Evolutionary conservation across 2,888 invertebrate species (phyloP).

Genomic region (Iselma pallidipennis): DNA sequence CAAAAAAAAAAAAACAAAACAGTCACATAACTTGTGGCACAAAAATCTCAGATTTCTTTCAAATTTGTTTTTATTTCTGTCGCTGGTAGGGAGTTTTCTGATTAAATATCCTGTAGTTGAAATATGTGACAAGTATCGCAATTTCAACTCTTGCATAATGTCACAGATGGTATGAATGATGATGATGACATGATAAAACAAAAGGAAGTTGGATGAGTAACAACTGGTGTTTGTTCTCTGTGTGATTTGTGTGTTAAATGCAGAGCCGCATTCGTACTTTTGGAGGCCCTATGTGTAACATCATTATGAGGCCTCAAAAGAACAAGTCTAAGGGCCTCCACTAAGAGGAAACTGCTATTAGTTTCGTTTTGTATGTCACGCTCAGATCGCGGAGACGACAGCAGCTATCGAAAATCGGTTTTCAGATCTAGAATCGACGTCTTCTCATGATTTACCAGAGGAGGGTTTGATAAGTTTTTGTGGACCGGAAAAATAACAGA

Average conservation of each 20-base stretch:
- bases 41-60: too few relatives aligned
- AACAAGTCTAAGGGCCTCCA: too few relatives aligned
- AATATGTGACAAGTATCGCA: background rate
- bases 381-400: too few relatives aligned
- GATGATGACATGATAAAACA: slow-evolving; percentile 12
- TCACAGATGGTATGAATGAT: background rate
- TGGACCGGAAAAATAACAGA: too few relatives aligned
- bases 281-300: too few relatives aligned
- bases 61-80: background rate
- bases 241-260: too few relatives aligned
- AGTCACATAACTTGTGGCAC: background rate
- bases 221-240: slow-evolving; percentile 16
- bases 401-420: background rate
- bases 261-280: too few relatives aligned
- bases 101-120: background rate
- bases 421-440: background rate
- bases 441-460: background rate
- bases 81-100: background rate
- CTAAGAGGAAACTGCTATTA: too few relatives aligned
- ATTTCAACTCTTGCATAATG: background rate
- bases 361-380: too few relatives aligned
- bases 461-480: too few relatives aligned
- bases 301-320: too few relatives aligned
- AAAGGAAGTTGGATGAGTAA: slow-evolving; percentile 25
- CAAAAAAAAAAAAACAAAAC: background rate